phyloP scores from a whole-genome alignment of 2,797 vertebrate species.

The Coranthus polyacanthus region DNA sequence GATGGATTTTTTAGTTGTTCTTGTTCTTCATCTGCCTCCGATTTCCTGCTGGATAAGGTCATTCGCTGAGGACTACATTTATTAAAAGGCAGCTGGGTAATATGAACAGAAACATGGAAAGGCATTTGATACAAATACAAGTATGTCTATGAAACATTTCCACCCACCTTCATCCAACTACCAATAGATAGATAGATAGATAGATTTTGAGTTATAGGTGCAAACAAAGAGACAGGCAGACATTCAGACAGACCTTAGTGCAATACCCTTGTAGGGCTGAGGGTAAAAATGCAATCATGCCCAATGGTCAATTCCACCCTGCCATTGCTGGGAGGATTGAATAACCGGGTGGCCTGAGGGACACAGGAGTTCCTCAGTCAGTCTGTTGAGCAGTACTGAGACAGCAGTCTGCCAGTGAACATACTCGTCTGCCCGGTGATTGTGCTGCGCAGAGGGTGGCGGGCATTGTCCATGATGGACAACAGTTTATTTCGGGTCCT shows the following conservation, averaged over 20 bases:
- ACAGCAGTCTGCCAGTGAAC: not conserved
- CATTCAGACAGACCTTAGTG: too few species aligned
- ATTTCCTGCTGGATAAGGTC: too few species aligned
- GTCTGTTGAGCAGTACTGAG: not conserved
- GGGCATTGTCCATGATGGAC: slow-evolving; percentile 4
- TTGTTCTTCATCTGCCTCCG: slow-evolving; percentile 31
- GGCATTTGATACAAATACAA: slow-evolving; percentile 12
- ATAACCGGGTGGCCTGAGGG: not conserved
- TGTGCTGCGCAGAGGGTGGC: not conserved
- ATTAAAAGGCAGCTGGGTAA: slow-evolving; percentile 25
- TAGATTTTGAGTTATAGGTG: too few species aligned
- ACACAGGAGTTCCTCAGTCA: not conserved
- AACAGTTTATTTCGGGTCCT: not conserved
- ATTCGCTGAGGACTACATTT: slow-evolving; percentile 21
- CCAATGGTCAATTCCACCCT: not conserved
- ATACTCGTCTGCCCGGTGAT: not conserved
- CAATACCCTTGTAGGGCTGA: not conserved
- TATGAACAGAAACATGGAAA: slow-evolving; percentile 11
- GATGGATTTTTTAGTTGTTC: slow-evolving; percentile 15
- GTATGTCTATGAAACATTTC: slow-evolving; percentile 17
- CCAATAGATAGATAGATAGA: too few species aligned
- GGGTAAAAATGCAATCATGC: too few species aligned
- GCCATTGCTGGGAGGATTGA: not conserved
- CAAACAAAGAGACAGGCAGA: too few species aligned
- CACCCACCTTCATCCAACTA: slow-evolving; percentile 12